Evolutionary conservation across 1,140 invertebrate species (phyloP), one percentile per base, ranked within the genome.

Genomic region (Nasonia giraulti): DNA sequence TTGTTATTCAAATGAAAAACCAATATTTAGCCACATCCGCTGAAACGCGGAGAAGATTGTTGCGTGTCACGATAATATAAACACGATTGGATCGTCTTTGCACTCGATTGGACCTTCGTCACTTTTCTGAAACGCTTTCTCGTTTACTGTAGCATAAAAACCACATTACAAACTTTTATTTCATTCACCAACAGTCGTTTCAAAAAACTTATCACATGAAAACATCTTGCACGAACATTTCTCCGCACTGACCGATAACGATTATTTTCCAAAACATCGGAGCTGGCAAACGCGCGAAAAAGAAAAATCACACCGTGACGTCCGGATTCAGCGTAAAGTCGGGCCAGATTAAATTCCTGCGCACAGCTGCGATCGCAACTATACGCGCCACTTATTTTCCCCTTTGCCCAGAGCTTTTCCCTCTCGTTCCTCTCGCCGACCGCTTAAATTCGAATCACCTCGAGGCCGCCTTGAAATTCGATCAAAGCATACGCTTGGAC

Each of bases 1-100:
- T 68, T 77, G 62, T 83, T 0, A 83, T 83, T 77, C 62, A 68
- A 77, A 83, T 83, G 40, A 27, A 69, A 69, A n/a, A 77, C 69
- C 37, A 83, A 83, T 83, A 78, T 83, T 83, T 69, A 55, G 62
- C 5, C n/a, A 69, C 20, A 33, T 6, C 33, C 8, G 10, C 27
- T 27, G 4, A 44, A 82, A 66, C 74, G 50, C 66, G 20, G 20
- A 80, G 66, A 71, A 10, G 8, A 40, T 17, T 37, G 23, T 40
- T 37, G 31, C 7, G 66, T 47, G 79, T n/a, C 17, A 71, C 5
- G 40, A 76, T 76, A 37, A 74, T 33, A 17, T 74, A 74, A 12
- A 17, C 14, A 74, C 37, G 71, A 74, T 74, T 20, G 33, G 11
- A 74, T 20, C 20, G 71, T 74, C 71, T 33, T 74, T 74, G 5